These are phyloP conservation scores for Hydrotaea cyrtoneurina DNA, from an alignment of 2,888 invertebrate species.

Conservation along the genomic window DNA sequence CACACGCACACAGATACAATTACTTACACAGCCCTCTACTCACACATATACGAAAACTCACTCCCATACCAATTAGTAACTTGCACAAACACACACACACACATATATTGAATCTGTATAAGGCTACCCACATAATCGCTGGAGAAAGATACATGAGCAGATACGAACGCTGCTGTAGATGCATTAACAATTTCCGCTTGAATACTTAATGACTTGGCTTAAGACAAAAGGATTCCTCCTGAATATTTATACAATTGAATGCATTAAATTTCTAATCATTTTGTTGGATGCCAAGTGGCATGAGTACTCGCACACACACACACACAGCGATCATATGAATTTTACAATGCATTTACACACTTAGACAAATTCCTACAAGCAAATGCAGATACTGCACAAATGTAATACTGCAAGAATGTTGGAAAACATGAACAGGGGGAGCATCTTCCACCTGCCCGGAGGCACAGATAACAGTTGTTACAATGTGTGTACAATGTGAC, in stretches of 20 bases:
- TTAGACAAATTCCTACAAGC: neutral
- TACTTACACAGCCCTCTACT: neutral
- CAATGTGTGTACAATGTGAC: no score
- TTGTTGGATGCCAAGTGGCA: conserved; percentile 18
- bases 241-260: conserved; percentile 18
- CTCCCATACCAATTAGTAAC: neutral
- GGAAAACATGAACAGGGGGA: no score
- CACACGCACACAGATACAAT: neutral
- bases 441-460: no score
- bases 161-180: neutral
- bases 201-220: conserved; percentile 19
- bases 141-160: neutral
- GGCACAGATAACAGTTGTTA: no score
- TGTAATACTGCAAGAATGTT: neutral
- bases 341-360: conserved; percentile 13
- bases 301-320: neutral
- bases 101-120: conserved; percentile 16
- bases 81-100: neutral
- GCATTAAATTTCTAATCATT: conserved; percentile 5
- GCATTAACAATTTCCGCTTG: conserved; percentile 33
- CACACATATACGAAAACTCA: neutral
- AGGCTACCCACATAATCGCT: conserved; percentile 19
- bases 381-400: neutral
- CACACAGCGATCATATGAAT: neutral
- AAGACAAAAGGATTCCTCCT: conserved; percentile 21